A percentile compares a stretch with the other conserved stretches of the same genome.
Evolutionary conservation across 37 sponge, comb jelly and placozoan genomes (phyloP).

Genomic region (Aphrocallistes beatrix): DNA sequence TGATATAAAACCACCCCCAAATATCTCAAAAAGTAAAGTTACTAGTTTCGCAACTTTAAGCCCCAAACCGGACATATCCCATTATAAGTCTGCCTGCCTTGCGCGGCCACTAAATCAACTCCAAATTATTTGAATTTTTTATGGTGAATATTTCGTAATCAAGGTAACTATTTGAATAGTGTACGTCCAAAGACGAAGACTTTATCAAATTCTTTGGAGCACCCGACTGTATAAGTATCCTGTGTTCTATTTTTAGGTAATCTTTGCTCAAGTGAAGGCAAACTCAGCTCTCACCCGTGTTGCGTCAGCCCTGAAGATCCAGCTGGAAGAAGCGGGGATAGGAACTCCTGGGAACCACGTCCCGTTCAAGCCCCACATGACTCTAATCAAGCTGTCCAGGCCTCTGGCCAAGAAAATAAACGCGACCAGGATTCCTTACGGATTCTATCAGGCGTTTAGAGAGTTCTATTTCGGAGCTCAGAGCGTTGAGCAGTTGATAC

Average conservation of each 20-base stretch:
- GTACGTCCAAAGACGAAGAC: no score
- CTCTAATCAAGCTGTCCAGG: conserved; percentile 56
- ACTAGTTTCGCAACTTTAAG: no score
- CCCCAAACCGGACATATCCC: no score
- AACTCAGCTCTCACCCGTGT: conserved; percentile 44
- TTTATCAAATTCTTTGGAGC: no score
- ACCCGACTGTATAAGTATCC: neutral
- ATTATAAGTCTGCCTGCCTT: no score
- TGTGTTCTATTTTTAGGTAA: neutral
- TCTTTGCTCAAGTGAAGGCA: conserved; percentile 37
- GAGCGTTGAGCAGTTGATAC: conserved; percentile 23
- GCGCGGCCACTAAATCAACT: no score
- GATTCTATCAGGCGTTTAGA: conserved; percentile 30
- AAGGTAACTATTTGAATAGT: no score
- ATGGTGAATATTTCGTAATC: no score
- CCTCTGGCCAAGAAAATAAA: conserved; percentile 50
- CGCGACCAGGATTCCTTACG: conserved; percentile 13
- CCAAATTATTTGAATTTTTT: no score
- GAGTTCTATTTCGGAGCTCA: conserved; percentile 37
- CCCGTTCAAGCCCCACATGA: conserved; percentile 71
- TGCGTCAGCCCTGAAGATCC: conserved; percentile 36
- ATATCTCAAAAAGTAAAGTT: no score
- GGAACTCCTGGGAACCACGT: conserved; percentile 67
- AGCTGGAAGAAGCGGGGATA: conserved; percentile 50
- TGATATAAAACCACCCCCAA: no score